phyloP scores from a whole-genome alignment of 2,888 invertebrate species.

The Hydraecia micacea region DNA sequence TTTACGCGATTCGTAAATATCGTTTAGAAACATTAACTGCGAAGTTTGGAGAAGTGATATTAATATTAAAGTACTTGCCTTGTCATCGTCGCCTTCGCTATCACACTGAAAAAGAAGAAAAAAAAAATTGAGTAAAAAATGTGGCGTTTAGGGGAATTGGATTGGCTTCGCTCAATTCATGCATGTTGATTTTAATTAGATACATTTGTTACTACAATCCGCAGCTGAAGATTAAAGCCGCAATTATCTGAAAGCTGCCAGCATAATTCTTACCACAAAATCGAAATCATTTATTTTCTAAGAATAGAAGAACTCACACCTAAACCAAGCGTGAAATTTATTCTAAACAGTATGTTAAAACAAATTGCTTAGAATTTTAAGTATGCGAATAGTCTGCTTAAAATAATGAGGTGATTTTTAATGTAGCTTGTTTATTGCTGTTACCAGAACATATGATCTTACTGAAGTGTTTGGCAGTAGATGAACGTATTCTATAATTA shows the following conservation, averaged over 20 bases:
- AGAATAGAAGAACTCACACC: constrained; percentile 51
- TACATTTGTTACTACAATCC: constrained; percentile 47
- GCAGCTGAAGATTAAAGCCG: constrained; percentile 49
- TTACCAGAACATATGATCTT: constrained; percentile 25
- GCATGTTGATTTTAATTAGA: constrained; percentile 42
- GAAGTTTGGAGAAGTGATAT: constrained; percentile 63
- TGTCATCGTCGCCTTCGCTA: constrained; percentile 98
- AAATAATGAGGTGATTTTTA: constrained; percentile 54
- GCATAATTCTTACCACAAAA: constrained; percentile 38
- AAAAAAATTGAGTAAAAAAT: constrained; percentile 65
- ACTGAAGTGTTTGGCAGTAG: constrained; percentile 37
- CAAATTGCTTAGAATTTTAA: constrained; percentile 58
- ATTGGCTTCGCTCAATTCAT: constrained; percentile 38
- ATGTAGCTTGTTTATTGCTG: constrained; percentile 36
- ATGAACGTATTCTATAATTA: constrained; percentile 53
- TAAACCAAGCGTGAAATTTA: constrained; percentile 64
- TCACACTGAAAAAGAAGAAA: constrained; percentile 95
- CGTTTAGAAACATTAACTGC: constrained; percentile 71
- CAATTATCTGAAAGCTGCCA: constrained; percentile 53
- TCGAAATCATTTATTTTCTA: constrained; percentile 44
- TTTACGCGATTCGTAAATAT: constrained; percentile 82
- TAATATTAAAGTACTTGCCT: constrained; percentile 91
- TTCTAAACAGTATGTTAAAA: constrained; percentile 57
- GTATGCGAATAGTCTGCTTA: constrained; percentile 48
- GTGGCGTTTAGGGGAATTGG: constrained; percentile 17